Base-by-base conservation (phyloP, 2,113 vertebrate genomes). In the Nibea albiflora region DNA sequence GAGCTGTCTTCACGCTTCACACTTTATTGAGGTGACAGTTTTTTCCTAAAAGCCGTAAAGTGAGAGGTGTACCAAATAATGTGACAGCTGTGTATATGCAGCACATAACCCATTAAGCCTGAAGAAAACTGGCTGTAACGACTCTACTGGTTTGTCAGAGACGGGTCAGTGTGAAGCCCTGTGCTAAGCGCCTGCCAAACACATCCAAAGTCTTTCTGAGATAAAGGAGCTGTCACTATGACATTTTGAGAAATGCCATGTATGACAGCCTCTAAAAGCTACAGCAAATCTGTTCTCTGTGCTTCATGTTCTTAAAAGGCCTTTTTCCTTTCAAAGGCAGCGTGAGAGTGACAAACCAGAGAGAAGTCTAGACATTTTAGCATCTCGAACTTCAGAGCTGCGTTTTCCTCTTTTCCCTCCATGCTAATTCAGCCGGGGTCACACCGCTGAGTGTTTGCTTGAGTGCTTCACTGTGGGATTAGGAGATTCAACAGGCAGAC, bases 211-310 rank as follows among this genome's bases (percentile, higher is more conserved):
- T 69, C 78, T 85, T 53, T 24, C 16, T 3, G 50, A 89, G 88
- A 88, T 85, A 80, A 90, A 88, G 85, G 81, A 80, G 75, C 62
- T 39, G 16, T 65, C 84, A 65, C 82, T 88, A 75, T 92, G 92
- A 92, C 89, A 92, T 89, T 88, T 88, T 74, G 26, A 79, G 58
- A 88, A 91, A 90, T 89, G 85, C 71, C 87, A 80, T 84, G 90
- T 80, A 78, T 84, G 91, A 90, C 91, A 87, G 71, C 76, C 66
- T 87, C 76, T 86, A 76, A 90, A 80, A 86, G 85, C 87, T 74
- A 61, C 73, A 65, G 76, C 80, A 76, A 89, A 81, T 81, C 68
- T 63, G 64, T 71, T 80, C 84, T 39, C 62, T 73, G 75, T 16
- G 76, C 83, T 69, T 83, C 81, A 28, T 85, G 70, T 79, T 87